A percentile compares a stretch with the other conserved stretches of the same genome.
phyloP scores from a whole-genome alignment of 2,797 vertebrate species.

The Sciaenops ocellatus region DNA sequence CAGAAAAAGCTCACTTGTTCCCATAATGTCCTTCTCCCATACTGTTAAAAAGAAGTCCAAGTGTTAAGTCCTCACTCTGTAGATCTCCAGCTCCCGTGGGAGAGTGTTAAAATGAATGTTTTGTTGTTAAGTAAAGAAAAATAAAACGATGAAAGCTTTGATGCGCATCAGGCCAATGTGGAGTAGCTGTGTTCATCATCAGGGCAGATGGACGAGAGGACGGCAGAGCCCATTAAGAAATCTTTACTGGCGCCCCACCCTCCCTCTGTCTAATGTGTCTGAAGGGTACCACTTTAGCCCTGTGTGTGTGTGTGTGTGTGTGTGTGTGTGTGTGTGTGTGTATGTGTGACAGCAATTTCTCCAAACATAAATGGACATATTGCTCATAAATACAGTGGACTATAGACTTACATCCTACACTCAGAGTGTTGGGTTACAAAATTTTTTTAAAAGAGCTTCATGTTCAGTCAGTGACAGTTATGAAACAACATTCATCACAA shows the following conservation, averaged over 20 bases:
- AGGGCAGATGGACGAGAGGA: slow-evolving; percentile 79
- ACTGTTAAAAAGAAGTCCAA: slow-evolving; percentile 42
- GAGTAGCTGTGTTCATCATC: slow-evolving; percentile 75
- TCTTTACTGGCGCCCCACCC: slow-evolving; percentile 85
- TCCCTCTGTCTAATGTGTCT: slow-evolving; percentile 83
- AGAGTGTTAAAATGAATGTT: slow-evolving; percentile 45
- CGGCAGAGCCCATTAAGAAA: slow-evolving; percentile 83
- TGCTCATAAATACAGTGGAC: slow-evolving; percentile 6
- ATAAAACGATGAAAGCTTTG: slow-evolving; percentile 38
- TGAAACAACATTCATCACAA: neutral
- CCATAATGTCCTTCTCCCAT: slow-evolving; percentile 36
- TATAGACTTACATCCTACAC: neutral
- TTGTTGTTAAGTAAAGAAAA: slow-evolving; percentile 41
- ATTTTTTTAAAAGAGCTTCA: neutral
- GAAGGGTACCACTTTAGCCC: slow-evolving; percentile 78
- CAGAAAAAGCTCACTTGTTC: slow-evolving; percentile 36
- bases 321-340: slow-evolving; percentile 38
- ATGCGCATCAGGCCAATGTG: slow-evolving; percentile 59
- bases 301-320: slow-evolving; percentile 54
- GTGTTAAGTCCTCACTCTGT: slow-evolving; percentile 33
- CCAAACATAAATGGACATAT: slow-evolving; percentile 27
- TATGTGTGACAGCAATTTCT: slow-evolving; percentile 27
- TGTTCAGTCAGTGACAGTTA: neutral
- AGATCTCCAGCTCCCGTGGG: slow-evolving; percentile 13
- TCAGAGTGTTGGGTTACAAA: neutral